Conservation (phyloP, 2,797 vertebrate genomes). For the Cheracebus regulus region DNA sequence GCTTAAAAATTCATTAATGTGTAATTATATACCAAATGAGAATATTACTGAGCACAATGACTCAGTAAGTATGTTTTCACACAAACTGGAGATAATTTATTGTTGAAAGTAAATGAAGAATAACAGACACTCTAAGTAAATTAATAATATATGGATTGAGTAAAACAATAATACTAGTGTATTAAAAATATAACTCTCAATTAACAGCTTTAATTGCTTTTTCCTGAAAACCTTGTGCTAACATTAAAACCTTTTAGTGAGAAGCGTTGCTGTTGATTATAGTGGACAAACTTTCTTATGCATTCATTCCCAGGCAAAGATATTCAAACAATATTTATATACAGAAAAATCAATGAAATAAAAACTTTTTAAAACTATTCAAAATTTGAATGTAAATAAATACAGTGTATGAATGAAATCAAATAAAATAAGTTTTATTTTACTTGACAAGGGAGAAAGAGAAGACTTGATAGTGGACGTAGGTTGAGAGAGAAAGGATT, state of each 20-base stretch:
- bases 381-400: background rate
- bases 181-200: background rate
- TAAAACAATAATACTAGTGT: background rate
- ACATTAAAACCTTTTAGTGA: background rate
- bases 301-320: background rate
- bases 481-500: background rate
- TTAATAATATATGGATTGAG: background rate
- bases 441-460: background rate
- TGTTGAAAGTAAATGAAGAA: background rate
- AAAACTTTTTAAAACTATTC: background rate
- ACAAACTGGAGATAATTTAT: background rate
- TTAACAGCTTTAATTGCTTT: background rate
- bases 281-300: background rate
- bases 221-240: background rate
- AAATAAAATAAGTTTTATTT: background rate
- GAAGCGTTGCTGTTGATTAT: background rate
- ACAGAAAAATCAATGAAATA: background rate
- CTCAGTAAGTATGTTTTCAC: background rate
- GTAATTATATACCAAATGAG: background rate
- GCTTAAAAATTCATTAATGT: background rate
- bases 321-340: background rate
- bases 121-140: background rate
- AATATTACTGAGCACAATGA: background rate
- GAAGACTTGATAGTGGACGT: background rate
- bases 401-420: background rate